Percentiles rank a stretch among this genome's conserved stretches.
Evolutionary conservation across 2,797 vertebrate species (phyloP).

Genomic region (Thalassophryne amazonica): DNA sequence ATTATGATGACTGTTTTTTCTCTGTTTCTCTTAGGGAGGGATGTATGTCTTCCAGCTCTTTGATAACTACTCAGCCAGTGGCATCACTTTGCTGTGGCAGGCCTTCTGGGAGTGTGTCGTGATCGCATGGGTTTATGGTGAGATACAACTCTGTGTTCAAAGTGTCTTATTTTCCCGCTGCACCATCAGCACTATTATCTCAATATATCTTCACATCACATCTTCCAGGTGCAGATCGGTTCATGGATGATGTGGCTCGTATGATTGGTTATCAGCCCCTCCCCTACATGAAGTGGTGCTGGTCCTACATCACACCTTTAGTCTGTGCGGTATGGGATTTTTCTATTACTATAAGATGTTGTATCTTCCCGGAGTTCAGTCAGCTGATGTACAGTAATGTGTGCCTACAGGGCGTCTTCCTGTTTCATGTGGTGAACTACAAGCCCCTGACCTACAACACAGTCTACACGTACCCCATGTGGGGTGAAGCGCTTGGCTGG

Average conservation of each 20-base stretch:
- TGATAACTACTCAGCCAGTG: constrained; percentile 86
- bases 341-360: not conserved
- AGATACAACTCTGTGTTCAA: constrained; percentile 24
- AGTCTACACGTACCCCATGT: constrained; percentile 86
- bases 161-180: not conserved
- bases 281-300: constrained; percentile 88
- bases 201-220: not conserved
- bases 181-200: too few relatives aligned
- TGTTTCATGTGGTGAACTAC: constrained; percentile 91
- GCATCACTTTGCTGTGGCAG: constrained; percentile 85
- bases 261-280: constrained; percentile 86
- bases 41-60: constrained; percentile 88
- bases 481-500: constrained; percentile 90
- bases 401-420: constrained; percentile 80
- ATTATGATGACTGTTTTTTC: constrained; percentile 19
- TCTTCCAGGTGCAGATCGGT: constrained; percentile 77
- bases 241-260: constrained; percentile 83
- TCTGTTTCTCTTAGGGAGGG: constrained; percentile 72
- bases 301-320: constrained; percentile 82
- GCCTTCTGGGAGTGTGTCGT: constrained; percentile 87
- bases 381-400: constrained; percentile 7
- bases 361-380: not conserved
- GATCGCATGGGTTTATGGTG: constrained; percentile 86
- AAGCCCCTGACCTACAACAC: constrained; percentile 89
- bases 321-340: constrained; percentile 79